These are phyloP conservation scores for Tauraco erythrolophus DNA, from an alignment of 2,113 vertebrate genomes.

Conservation along the genomic window DNA sequence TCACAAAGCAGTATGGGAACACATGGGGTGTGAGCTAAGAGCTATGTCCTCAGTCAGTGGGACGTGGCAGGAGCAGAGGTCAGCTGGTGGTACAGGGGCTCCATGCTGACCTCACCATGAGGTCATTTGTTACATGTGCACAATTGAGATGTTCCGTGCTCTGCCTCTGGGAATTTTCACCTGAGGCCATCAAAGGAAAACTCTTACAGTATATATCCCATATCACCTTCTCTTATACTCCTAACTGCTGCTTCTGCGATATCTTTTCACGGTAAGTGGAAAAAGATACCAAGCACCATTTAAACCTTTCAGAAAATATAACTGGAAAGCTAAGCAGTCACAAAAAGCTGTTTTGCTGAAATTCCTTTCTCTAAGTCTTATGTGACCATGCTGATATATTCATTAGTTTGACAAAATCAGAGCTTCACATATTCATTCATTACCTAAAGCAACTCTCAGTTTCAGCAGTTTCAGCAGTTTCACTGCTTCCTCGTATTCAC, in stretches of 20 bases:
- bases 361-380: not conserved
- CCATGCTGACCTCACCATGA: accelerated
- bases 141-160: not conserved
- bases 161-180: not conserved
- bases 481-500: not conserved
- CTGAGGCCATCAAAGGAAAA: not conserved
- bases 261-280: not conserved
- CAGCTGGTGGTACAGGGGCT: not conserved
- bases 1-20: accelerated
- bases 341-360: not conserved
- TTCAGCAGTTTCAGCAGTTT: not conserved
- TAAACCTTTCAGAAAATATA: not conserved
- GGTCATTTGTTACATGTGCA: not conserved
- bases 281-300: not conserved
- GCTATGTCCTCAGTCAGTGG: accelerated
- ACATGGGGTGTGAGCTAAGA: accelerated
- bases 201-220: not conserved
- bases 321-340: not conserved
- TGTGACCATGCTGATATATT: not conserved
- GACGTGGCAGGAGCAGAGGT: not conserved
- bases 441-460: not conserved
- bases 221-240: not conserved
- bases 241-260: not conserved
- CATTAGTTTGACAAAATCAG: not conserved
- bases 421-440: not conserved